Evolutionary conservation across 2,888 invertebrate genomes (phyloP), one percentile per base, ranked within the genome.

Genomic region (Gymnocheta viridis): DNA sequence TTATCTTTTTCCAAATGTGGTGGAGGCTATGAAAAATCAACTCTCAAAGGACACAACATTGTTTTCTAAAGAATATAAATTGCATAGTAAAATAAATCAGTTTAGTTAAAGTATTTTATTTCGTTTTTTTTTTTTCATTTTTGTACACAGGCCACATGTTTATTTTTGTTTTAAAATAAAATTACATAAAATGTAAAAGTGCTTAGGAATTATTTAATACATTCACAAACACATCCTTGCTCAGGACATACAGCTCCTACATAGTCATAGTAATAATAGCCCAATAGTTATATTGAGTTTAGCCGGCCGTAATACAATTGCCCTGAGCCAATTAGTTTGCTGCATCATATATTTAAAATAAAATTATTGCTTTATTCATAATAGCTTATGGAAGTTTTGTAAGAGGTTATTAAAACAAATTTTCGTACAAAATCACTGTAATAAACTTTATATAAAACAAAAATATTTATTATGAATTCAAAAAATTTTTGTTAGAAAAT

Each of bases 61-160:
- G 22, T 29, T 54, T 38, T 49, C 24, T 49, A 73, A 73, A 54
- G 35, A 24, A 49, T 14, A 73, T 38, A 62, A 62, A 73, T 49
- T 27, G 24, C n/a, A 54, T 41, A 64, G 7, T 44, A 70, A 56
- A 64, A 64, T 64, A 51, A 74, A 64, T 64, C 74, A 24, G 64
- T 54, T 74, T 74, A 54, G 64, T 54, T 44, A 64, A 19, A 54
- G 54, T 29, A 41, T 64, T 62, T 49, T 60, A 49, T 47, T n/a
- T 38, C 24, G 14, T 44, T 47, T 22, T 17, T 38, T 44, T 47
- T 22, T 17, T 38, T 27, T 47, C 9, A 10, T 54, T 14, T 56
- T 29, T 56, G 17, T 7, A 2, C 6, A n/a, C 17, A 27, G 2
- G 7, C 70, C 27, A 56, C 27, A 56, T 19, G 14, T 38, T 29